These are phyloP conservation scores for Bagarius yarrelli DNA, from an alignment of 2,113 vertebrate species.

Conservation along the genomic window DNA sequence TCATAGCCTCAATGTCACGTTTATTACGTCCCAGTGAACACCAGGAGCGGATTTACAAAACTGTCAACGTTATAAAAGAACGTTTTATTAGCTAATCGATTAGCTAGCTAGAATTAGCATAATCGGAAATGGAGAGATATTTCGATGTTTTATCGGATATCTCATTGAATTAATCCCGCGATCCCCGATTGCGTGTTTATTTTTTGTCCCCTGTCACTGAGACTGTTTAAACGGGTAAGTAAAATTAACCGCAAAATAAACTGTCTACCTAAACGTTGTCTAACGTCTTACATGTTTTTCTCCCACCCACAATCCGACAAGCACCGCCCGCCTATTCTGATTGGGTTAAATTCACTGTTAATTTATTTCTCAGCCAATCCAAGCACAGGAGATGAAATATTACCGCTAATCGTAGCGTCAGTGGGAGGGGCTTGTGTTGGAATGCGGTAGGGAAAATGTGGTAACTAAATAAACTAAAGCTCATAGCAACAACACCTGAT, in stretches of 20 bases:
- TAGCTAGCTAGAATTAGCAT: not conserved
- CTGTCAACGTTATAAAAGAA: not conserved
- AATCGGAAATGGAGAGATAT: slow-evolving; percentile 1
- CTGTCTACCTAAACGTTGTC: not conserved
- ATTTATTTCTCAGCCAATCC: not conserved
- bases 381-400: not conserved
- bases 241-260: not conserved
- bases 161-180: not conserved
- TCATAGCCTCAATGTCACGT: not conserved
- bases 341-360: not conserved
- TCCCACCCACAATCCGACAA: not conserved
- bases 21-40: not conserved
- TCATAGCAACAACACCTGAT: slow-evolving; percentile 4
- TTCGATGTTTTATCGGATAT: not conserved
- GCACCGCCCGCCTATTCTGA: not conserved
- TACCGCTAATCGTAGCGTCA: not conserved
- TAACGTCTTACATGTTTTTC: not conserved
- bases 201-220: not conserved
- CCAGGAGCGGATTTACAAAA: not conserved
- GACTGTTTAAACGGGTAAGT: slow-evolving; percentile 14
- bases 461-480: not conserved
- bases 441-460: not conserved
- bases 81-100: not conserved
- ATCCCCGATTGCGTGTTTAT: not conserved
- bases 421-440: not conserved